These are phyloP conservation scores for Acipenser ruthenus DNA, from an alignment of 2,797 vertebrate species.

Conservation along the genomic window DNA sequence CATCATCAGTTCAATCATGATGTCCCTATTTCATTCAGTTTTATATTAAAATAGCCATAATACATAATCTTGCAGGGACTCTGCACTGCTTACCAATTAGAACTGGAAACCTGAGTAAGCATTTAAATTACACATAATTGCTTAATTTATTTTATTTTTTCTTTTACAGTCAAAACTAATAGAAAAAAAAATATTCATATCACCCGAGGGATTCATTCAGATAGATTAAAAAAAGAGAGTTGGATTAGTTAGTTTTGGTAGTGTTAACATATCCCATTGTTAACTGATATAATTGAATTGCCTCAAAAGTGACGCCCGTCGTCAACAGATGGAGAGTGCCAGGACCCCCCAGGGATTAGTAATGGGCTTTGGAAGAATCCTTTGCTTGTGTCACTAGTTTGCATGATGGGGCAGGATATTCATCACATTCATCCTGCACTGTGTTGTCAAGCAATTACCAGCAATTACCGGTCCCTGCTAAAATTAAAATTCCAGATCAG, in stretches of 20 bases:
- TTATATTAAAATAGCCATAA: slow-evolving; percentile 47
- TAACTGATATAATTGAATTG: slow-evolving; percentile 35
- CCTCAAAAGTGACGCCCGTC: slow-evolving; percentile 30
- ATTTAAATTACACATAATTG: slow-evolving; percentile 49
- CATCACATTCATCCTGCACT: slow-evolving; percentile 7
- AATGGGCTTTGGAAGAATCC: slow-evolving; percentile 26
- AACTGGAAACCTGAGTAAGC: slow-evolving; percentile 40
- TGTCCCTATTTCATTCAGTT: slow-evolving; percentile 24
- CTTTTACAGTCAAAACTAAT: too few species aligned
- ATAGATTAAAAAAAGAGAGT: slow-evolving; percentile 33
- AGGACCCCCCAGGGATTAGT: slow-evolving; percentile 28
- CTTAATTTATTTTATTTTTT: too few species aligned
- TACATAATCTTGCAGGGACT: slow-evolving; percentile 31
- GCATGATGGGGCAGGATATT: slow-evolving; percentile 23
- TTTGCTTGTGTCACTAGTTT: slow-evolving; percentile 22
- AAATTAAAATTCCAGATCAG: background rate
- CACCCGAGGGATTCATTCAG: slow-evolving; percentile 32
- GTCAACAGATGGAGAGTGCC: slow-evolving; percentile 25
- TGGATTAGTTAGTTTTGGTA: slow-evolving; percentile 11
- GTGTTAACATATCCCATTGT: slow-evolving; percentile 31
- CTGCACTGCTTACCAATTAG: slow-evolving; percentile 31
- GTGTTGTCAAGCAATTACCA: slow-evolving; percentile 6
- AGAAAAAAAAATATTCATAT: slow-evolving; percentile 30
- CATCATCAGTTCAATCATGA: slow-evolving; percentile 20
- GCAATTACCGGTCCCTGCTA: background rate